phyloP scores from a whole-genome alignment of 2,113 vertebrate genomes.

The Sturnira hondurensis region DNA sequence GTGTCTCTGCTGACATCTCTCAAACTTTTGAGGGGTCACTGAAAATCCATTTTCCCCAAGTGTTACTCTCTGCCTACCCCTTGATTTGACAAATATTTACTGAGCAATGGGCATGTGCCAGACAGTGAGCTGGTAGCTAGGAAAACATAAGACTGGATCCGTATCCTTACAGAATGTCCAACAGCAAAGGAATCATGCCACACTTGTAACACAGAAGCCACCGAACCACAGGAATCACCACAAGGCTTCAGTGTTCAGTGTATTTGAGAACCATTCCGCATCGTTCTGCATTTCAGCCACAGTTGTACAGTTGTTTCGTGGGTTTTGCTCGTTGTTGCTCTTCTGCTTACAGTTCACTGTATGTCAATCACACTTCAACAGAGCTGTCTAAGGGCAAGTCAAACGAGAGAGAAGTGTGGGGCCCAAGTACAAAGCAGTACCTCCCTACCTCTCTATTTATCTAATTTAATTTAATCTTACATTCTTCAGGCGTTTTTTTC shows the following conservation, averaged over 20 bases:
- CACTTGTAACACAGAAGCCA: background rate
- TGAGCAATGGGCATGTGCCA: background rate
- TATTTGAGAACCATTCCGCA: background rate
- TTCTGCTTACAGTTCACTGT: background rate
- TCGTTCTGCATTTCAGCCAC: background rate
- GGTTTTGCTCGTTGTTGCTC: background rate
- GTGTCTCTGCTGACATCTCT: background rate
- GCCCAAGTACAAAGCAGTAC: background rate
- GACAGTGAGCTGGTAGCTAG: background rate
- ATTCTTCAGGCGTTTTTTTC: background rate
- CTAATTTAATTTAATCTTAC: constrained; percentile 9
- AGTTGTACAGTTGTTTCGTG: background rate
- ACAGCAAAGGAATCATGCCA: background rate
- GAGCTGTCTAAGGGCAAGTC: background rate
- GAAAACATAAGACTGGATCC: background rate
- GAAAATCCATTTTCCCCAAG: background rate
- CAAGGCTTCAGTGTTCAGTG: background rate
- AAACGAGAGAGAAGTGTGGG: background rate
- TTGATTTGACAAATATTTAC: background rate
- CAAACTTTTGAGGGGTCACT: background rate
- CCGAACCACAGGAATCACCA: background rate
- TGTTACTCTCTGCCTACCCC: background rate
- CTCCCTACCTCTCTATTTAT: background rate
- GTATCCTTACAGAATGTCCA: background rate
- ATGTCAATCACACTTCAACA: background rate